Evolutionary conservation across 2,113 vertebrate species (phyloP).

Genomic region (Gavia stellata): DNA sequence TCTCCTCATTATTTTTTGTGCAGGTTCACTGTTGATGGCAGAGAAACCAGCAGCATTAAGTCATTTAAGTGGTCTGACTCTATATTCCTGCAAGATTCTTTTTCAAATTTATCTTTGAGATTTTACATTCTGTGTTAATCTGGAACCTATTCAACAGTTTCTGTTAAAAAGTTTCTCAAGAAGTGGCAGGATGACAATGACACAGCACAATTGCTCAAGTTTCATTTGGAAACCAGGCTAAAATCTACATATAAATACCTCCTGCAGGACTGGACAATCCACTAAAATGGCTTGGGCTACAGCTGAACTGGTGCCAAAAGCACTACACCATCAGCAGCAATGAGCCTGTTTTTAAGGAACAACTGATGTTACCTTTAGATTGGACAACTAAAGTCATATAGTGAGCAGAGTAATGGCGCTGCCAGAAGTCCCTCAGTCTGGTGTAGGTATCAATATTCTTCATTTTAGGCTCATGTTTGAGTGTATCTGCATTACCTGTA

Average conservation of each 20-base stretch:
- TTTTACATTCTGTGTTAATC: neutral
- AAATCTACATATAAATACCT: conserved; percentile 23
- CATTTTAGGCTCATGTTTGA: conserved; percentile 87
- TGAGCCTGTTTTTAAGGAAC: neutral
- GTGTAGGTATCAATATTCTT: conserved; percentile 88
- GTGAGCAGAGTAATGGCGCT: conserved; percentile 89
- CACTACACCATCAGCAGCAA: neutral
- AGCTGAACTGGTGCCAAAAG: neutral
- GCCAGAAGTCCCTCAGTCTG: conserved; percentile 89
- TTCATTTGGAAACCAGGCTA: neutral
- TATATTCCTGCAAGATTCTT: neutral
- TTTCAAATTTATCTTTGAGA: neutral
- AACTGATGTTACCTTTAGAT: conserved; percentile 83
- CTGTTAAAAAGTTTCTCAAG: neutral
- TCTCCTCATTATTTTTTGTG: neutral
- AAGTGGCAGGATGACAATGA: neutral
- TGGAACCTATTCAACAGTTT: neutral
- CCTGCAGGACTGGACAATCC: neutral
- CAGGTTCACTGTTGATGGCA: neutral
- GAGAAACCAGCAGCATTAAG: neutral
- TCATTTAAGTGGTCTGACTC: neutral
- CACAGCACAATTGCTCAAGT: neutral
- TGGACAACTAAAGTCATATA: conserved; percentile 96
- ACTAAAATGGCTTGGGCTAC: neutral
- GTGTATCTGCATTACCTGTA: conserved; percentile 90